phyloP scores from a whole-genome alignment of 2,113 vertebrate genomes.

The Burhinus bistriatus region DNA sequence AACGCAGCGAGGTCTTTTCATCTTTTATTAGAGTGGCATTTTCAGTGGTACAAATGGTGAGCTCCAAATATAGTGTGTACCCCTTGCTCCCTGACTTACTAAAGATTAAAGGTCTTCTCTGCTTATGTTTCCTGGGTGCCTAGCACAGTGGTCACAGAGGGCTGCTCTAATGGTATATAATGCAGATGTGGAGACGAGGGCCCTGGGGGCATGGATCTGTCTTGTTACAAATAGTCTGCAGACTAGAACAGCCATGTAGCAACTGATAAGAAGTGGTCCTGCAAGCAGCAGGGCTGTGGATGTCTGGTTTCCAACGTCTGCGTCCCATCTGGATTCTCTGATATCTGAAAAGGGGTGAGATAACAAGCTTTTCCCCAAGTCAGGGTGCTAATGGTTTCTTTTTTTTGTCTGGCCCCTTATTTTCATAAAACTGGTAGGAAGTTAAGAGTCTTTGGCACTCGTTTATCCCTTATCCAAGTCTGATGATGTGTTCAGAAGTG shows the following conservation, averaged over 20 bases:
- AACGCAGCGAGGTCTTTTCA: neutral
- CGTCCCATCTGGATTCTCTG: constrained; percentile 4
- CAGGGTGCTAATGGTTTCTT: neutral
- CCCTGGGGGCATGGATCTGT: neutral
- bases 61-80: neutral
- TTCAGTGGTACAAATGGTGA: neutral
- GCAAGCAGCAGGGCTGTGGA: neutral
- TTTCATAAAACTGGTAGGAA: neutral
- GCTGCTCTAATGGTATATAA: neutral
- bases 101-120: neutral
- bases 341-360: neutral
- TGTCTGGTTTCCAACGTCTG: neutral
- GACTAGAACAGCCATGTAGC: neutral
- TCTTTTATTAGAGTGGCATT: neutral
- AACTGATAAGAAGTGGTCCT: neutral
- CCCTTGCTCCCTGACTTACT: neutral
- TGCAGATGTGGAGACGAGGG: neutral
- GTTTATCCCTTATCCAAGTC: neutral
- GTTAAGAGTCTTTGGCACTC: neutral
- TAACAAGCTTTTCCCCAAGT: neutral
- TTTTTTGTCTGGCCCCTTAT: neutral
- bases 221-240: neutral
- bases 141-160: neutral
- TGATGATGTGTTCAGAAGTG: neutral
- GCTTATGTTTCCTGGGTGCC: neutral